Percentiles rank a stretch among this genome's conserved stretches.
Conservation (phyloP, 2,888 invertebrate genomes). For the Ctena decussata region DNA sequence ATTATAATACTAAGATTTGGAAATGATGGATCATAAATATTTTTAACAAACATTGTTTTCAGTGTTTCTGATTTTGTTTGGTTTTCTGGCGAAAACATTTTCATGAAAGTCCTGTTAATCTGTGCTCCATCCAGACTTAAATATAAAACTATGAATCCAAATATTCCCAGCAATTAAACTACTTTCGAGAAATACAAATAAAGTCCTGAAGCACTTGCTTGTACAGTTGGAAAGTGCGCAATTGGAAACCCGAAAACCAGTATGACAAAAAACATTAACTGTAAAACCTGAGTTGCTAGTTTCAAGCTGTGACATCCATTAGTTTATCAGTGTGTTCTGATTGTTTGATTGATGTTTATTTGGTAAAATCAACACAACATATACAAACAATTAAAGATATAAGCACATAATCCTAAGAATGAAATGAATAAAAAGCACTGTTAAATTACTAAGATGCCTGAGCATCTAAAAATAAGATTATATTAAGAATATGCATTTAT, state of each 20-base stretch:
- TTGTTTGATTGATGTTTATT: slow-evolving; percentile 48
- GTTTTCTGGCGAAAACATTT: slow-evolving; percentile 37
- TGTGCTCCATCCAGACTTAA: slow-evolving; percentile 62
- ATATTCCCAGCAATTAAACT: slow-evolving; percentile 29
- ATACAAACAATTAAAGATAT: no score
- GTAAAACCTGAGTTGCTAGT: slow-evolving; percentile 48
- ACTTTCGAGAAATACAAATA: slow-evolving; percentile 52
- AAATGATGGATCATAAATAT: slow-evolving; percentile 18
- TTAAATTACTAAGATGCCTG: no score
- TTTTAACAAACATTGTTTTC: slow-evolving; percentile 3
- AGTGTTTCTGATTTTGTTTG: slow-evolving; percentile 16
- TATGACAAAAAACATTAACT: slow-evolving; percentile 43
- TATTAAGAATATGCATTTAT: no score
- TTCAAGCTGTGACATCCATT: slow-evolving; percentile 15
- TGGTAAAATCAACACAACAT: no score
- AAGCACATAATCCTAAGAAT: no score
- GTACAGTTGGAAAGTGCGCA: slow-evolving; percentile 56
- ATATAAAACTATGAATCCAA: slow-evolving; percentile 53
- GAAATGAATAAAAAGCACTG: slow-evolving; percentile 5
- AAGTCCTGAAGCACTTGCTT: slow-evolving; percentile 34
- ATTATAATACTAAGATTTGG: slow-evolving; percentile 35
- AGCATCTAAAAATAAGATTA: no score
- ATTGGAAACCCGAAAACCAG: slow-evolving; percentile 61
- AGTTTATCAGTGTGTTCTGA: slow-evolving; percentile 26
- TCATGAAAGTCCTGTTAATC: slow-evolving; percentile 38